Evolutionary conservation across 2,888 invertebrate species (phyloP).

Genomic region (Trichopoda pennipes): DNA sequence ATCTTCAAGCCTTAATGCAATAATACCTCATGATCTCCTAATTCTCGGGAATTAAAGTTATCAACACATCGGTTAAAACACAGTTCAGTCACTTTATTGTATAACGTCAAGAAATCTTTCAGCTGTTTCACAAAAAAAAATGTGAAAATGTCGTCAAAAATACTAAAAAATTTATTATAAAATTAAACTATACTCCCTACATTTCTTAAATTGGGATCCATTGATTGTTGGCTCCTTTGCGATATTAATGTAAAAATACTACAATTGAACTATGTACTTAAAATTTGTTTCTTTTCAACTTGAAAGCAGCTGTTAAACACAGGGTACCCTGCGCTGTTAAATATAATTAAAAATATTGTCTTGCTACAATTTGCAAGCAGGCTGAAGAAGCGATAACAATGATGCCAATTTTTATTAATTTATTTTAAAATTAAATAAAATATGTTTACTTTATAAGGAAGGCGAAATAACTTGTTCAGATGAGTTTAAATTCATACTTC

Average conservation of each 20-base stretch:
- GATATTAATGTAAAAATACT: neutral
- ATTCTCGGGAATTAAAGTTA: constrained; percentile 76
- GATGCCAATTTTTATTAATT: neutral
- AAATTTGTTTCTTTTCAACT: too few species aligned
- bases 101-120: constrained; percentile 80
- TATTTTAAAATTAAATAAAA: neutral
- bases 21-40: constrained; percentile 75
- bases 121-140: constrained; percentile 72
- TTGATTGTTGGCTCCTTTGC: constrained; percentile 56
- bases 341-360: too few species aligned
- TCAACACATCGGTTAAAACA: constrained; percentile 80
- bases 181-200: constrained; percentile 58
- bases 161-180: neutral
- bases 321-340: too few species aligned
- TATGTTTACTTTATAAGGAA: too few species aligned
- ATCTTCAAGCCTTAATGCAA: too few species aligned
- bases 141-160: neutral
- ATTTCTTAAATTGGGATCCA: constrained; percentile 75
- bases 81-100: constrained; percentile 80
- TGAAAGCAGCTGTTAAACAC: too few species aligned
- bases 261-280: too few species aligned
- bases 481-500: too few species aligned
- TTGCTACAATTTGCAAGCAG: too few species aligned
- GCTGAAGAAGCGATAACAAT: neutral
- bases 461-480: too few species aligned